Conservation (phyloP, 1,140 invertebrate genomes). For the Heliconius himera region DNA sequence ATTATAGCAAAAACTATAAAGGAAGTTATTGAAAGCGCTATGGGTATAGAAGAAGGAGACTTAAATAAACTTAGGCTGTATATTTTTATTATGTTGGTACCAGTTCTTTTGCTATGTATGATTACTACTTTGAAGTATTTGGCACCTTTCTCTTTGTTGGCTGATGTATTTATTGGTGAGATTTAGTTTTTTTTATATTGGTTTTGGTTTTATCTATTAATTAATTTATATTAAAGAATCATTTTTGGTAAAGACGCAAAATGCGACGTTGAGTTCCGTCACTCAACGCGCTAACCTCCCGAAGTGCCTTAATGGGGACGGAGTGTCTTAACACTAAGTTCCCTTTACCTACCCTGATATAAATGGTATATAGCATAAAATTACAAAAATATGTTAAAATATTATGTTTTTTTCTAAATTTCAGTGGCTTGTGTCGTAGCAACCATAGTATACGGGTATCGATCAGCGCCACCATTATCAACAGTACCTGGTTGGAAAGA, state of each 20-base stretch:
- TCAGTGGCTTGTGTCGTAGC: conserved; percentile 67
- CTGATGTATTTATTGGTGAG: conserved; percentile 67
- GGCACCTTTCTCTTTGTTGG: conserved; percentile 61
- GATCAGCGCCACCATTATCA: conserved; percentile 50
- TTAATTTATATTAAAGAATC: not conserved
- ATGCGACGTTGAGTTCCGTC: too few relatives aligned
- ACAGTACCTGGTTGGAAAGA: conserved; percentile 63
- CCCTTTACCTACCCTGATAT: too few relatives aligned
- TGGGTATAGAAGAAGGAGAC: conserved; percentile 35
- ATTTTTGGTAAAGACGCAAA: too few relatives aligned
- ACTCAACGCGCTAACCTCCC: too few relatives aligned
- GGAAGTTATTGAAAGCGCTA: conserved; percentile 52
- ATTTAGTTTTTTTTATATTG: not conserved
- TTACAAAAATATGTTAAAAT: not conserved
- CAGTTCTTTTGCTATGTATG: conserved; percentile 64
- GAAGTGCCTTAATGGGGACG: too few relatives aligned
- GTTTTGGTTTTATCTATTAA: not conserved
- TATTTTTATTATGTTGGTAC: conserved; percentile 54
- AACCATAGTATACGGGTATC: conserved; percentile 60
- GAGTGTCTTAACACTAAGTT: not conserved
- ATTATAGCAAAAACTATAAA: conserved; percentile 64
- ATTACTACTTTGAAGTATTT: conserved; percentile 67
- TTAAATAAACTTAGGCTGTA: conserved; percentile 54
- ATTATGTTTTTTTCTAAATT: conserved; percentile 37
- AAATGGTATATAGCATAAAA: too few relatives aligned